phyloP scores from a whole-genome alignment of 2,797 vertebrate genomes.

The Sebastes flavidus region DNA sequence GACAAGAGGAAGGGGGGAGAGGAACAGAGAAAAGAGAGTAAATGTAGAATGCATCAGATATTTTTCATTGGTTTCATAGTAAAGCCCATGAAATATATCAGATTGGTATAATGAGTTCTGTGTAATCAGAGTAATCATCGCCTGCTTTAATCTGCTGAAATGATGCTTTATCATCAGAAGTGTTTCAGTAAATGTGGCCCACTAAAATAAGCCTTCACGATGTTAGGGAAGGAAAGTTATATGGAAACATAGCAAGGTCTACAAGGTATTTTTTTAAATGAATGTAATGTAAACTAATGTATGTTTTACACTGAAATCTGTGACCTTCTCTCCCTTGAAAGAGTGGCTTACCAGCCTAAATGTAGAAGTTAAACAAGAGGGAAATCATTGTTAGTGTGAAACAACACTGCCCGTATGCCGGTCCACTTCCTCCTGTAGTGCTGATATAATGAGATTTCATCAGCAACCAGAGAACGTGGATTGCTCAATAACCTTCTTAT shows the following conservation, averaged over 20 bases:
- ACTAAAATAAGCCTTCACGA: neutral
- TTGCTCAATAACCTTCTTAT: conserved; percentile 27
- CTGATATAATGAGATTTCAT: conserved; percentile 46
- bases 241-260: neutral
- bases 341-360: neutral
- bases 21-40: neutral
- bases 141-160: neutral
- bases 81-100: neutral
- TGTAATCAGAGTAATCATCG: neutral
- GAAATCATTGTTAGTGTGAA: conserved; percentile 20
- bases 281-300: neutral
- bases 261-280: neutral
- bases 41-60: neutral
- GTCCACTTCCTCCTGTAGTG: conserved; percentile 35
- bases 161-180: neutral
- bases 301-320: neutral
- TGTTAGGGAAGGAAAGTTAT: neutral
- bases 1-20: conserved; percentile 1
- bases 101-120: neutral
- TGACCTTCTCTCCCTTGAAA: neutral
- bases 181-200: neutral
- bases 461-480: conserved; percentile 1
- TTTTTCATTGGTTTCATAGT: neutral
- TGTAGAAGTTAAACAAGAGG: conserved; percentile 2
- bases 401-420: neutral